A percentile compares a stretch with the other conserved stretches of the same genome.
Evolutionary conservation across 2,797 vertebrate species (phyloP).

Genomic region (Oreochromis grahami): DNA sequence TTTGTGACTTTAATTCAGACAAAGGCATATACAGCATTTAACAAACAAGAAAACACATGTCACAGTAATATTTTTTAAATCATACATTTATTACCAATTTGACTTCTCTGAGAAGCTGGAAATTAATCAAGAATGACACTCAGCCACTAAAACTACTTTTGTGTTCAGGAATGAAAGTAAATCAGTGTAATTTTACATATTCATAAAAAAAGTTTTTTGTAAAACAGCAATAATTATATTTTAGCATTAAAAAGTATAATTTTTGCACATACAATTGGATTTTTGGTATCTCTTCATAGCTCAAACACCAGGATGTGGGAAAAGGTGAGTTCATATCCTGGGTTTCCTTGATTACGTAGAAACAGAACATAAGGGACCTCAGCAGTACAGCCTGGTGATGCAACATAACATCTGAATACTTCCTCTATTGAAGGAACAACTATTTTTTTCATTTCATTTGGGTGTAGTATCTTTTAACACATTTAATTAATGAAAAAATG

Average conservation of each 20-base stretch:
- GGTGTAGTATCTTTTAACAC: fast-evolving
- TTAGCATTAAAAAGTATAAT: background rate
- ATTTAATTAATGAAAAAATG: background rate
- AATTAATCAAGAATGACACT: background rate
- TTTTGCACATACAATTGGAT: background rate
- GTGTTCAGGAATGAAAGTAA: background rate
- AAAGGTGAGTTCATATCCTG: background rate
- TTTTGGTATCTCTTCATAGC: background rate
- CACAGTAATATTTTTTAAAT: background rate
- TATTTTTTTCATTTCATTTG: fast-evolving
- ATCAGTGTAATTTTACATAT: background rate
- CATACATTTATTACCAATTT: background rate
- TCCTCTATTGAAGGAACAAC: background rate
- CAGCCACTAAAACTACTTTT: background rate
- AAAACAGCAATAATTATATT: background rate
- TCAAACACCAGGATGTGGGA: background rate
- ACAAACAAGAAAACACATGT: background rate
- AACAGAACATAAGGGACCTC: background rate
- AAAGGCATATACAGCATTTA: background rate
- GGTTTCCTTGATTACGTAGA: background rate
- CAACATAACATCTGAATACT: background rate
- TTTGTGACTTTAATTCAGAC: background rate
- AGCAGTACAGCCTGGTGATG: fast-evolving
- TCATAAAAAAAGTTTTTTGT: background rate
- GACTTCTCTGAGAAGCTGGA: background rate